Base-by-base conservation (phyloP, 1,140 invertebrate genomes). In the Antheraea mylitta region DNA sequence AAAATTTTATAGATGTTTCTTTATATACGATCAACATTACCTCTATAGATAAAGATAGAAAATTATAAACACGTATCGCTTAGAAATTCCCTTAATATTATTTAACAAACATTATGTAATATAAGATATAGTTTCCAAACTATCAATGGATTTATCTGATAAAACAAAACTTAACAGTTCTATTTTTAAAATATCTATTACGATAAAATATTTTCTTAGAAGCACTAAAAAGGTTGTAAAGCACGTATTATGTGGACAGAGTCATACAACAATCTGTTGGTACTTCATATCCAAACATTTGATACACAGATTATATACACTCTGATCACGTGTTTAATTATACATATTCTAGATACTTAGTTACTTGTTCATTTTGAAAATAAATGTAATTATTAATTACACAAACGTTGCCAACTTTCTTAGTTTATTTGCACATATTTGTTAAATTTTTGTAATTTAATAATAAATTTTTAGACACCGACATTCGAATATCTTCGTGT, bases 381-480 rank as follows among this genome's bases (percentile, higher is more conserved):
- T 86, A 88, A 85, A 86, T 85, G 45, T 53, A 53, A 53, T 73
- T 90, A 88, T 9, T 42, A 1, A 89, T 86, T 86, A 92, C 85
- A 86, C 80, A 67, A 88, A 90, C 83, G 90, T 92, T 92, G 89
- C 86, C 79, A 88, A 88, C 80, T 91, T 78, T 86, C 87, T 86
- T 89, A 92, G 90, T 92, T 92, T 92, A 92, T 92, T 92, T 92
- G 90, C 90, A 90, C 38, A 61, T 53, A 89, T 92, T 90, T 90
- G 89, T 92, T 91, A 84, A 91, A 87, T 90, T 92, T 30, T 85
- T 89, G 80, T 90, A 90, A 86, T 82, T 30, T 88, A 90, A 90
- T 90, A 76, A 88, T 87, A 90, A 89, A 92, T 92, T 91, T 92
- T 91, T 91, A 90, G 85, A 87, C 85, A 83, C 82, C 85, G 70